Conservation (phyloP, 2,113 vertebrate species). For the Zingel zingel region DNA sequence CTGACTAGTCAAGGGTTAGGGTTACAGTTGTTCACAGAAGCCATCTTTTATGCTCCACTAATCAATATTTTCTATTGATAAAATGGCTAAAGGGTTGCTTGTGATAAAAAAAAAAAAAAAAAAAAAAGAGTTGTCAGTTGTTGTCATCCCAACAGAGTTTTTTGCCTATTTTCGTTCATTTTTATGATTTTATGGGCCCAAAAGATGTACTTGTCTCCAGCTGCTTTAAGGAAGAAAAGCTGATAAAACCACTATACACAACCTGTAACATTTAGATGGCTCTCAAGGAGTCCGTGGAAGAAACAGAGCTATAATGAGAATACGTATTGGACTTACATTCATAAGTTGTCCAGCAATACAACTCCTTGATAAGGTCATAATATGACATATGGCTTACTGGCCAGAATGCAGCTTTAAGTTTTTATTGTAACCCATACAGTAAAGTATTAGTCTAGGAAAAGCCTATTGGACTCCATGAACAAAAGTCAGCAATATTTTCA, state of each 20-base stretch:
- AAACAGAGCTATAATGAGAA: not conserved
- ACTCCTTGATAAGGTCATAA: not conserved
- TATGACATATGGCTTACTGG: not conserved
- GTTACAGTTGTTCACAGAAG: slow-evolving; percentile 38
- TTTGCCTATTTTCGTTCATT: not conserved
- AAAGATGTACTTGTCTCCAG: not conserved
- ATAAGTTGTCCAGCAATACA: not conserved
- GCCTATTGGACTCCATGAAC: not conserved
- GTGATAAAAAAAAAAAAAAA: not conserved
- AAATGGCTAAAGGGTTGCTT: slow-evolving; percentile 23
- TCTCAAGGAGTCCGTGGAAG: not conserved
- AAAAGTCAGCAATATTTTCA: not conserved
- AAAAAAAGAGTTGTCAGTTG: not conserved
- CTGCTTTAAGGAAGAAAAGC: not conserved
- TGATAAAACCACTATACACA: not conserved
- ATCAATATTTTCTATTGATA: slow-evolving; percentile 62
- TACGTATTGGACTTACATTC: not conserved
- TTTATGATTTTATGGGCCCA: not conserved
- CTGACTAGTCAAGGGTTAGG: slow-evolving; percentile 25
- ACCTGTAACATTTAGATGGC: not conserved
- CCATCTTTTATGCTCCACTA: slow-evolving; percentile 25
- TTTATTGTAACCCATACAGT: not conserved
- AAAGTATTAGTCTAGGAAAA: not conserved
- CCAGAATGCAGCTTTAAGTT: not conserved
- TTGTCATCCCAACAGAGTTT: not conserved